These are phyloP conservation scores for Rhadina sibilatrix DNA, from an alignment of 2,113 vertebrate genomes.

Conservation along the genomic window DNA sequence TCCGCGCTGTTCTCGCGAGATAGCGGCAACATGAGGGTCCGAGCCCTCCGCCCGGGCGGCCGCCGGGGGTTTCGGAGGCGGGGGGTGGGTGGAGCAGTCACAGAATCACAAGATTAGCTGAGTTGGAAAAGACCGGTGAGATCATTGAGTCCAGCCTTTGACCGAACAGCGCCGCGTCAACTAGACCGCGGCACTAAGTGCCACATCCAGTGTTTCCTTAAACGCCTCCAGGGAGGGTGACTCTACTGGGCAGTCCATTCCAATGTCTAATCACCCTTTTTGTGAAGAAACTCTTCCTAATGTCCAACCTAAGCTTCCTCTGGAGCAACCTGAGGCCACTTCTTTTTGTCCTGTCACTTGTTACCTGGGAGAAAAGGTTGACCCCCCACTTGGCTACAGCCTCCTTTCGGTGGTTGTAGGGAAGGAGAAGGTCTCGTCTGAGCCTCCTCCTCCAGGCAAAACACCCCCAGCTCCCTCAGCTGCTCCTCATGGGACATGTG, in stretches of 20 bases:
- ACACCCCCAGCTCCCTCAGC: background rate
- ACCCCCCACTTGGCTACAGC: too few species aligned
- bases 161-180: fast-evolving
- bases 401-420: background rate
- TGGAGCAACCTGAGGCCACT: background rate
- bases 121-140: background rate
- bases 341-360: background rate
- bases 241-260: background rate
- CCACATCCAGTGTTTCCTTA: background rate
- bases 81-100: fast-evolving
- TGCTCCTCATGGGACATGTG: fast-evolving
- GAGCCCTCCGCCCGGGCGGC: fast-evolving
- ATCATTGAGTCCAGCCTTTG: too few species aligned
- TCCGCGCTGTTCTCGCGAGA: background rate
- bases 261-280: background rate
- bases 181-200: too few species aligned
- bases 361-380: background rate
- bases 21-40: fast-evolving
- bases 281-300: background rate
- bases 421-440: fast-evolving
- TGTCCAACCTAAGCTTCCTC: background rate
- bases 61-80: fast-evolving
- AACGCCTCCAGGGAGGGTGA: fast-evolving
- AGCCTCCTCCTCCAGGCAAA: too few species aligned
- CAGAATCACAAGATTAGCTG: fast-evolving